Evolutionary conservation across 1,140 invertebrate species (phyloP), one percentile per base, ranked within the genome.

Genomic region (Drosophila tristis): DNA sequence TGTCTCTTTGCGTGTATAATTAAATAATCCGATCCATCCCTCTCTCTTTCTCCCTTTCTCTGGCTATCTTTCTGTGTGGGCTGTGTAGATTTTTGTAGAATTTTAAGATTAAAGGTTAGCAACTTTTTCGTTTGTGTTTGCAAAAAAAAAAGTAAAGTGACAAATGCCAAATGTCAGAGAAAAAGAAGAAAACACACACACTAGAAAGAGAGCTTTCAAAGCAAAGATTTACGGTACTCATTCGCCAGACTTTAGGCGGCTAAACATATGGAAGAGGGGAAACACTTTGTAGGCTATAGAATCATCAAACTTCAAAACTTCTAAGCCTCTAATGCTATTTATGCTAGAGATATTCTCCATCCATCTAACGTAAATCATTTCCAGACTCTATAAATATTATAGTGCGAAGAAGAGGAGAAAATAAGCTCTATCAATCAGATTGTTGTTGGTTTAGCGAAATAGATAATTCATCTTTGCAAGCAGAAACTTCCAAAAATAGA

Each of bases 91-190:
- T 56, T 65, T 20, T 70, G 47, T 61, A 45, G 20, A 66, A 60
- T 57, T 63, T 72, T 78, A 8, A 59, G 44, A 80, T 71, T 70
- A 75, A 75, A 71, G 61, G 56, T 76, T 76, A 65, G 57, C 65
- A 26, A 53, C 65, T 80, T 80, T 74, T 70, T 65, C 53, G 51
- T 31, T 26, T 23, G 11, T 47, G 57, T 72, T 68, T 56, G 25
- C 55, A 25, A n/a, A 74, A 39, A 45, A 72, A 43, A 23, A 56
- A 72, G 54, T 71, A 6, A 55, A 66, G 55, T 61, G 48, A 68
- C 55, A 79, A 79, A 74, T 79, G 77, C 70, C 77, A 79, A 79
- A 50, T 56, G 59, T 75, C 77, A 80, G 31, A 66, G 54, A 65
- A 65, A 66, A 66, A 74, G 71, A 56, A 56, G 8, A 54, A 68